These are phyloP conservation scores for Asteroscopus sphinx DNA, from an alignment of 2,888 invertebrate genomes.

Conservation along the genomic window DNA sequence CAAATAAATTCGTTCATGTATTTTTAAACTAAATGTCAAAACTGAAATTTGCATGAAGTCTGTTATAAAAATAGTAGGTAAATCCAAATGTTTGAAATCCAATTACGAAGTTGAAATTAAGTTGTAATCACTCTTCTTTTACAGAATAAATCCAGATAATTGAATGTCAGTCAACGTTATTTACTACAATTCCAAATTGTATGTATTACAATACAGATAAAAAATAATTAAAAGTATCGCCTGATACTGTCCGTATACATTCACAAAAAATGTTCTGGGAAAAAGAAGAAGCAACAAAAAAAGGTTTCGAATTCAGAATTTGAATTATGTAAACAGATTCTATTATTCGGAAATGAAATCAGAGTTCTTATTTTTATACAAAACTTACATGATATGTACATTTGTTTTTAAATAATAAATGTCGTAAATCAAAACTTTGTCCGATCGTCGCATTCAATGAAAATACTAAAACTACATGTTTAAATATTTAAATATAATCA, in stretches of 20 bases:
- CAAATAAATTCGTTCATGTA: too few species aligned
- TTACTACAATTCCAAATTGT: slow-evolving; percentile 10
- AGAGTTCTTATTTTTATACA: slow-evolving; percentile 47
- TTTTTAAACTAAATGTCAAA: slow-evolving; percentile 5
- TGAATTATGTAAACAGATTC: not conserved
- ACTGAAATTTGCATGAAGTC: not conserved
- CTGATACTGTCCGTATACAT: not conserved
- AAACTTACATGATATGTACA: slow-evolving; percentile 68
- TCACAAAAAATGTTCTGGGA: not conserved
- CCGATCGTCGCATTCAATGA: slow-evolving; percentile 39
- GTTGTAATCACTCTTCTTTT: slow-evolving; percentile 43
- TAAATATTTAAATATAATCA: slow-evolving; percentile 76
- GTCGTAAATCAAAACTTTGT: slow-evolving; percentile 48
- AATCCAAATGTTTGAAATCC: slow-evolving; percentile 26
- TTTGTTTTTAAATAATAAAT: slow-evolving; percentile 58
- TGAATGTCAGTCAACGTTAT: slow-evolving; percentile 28
- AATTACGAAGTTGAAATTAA: slow-evolving; percentile 45
- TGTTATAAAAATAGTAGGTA: slow-evolving; percentile 10
- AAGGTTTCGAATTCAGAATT: not conserved
- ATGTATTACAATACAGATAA: not conserved
- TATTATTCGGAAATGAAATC: slow-evolving; percentile 32
- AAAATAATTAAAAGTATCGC: not conserved
- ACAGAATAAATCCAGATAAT: slow-evolving; percentile 30
- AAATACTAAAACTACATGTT: slow-evolving; percentile 56
- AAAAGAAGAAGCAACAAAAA: not conserved